Percentiles rank a stretch among this genome's conserved stretches.
phyloP scores from a whole-genome alignment of 2,888 invertebrate species.

The Seira sanloemensis region DNA sequence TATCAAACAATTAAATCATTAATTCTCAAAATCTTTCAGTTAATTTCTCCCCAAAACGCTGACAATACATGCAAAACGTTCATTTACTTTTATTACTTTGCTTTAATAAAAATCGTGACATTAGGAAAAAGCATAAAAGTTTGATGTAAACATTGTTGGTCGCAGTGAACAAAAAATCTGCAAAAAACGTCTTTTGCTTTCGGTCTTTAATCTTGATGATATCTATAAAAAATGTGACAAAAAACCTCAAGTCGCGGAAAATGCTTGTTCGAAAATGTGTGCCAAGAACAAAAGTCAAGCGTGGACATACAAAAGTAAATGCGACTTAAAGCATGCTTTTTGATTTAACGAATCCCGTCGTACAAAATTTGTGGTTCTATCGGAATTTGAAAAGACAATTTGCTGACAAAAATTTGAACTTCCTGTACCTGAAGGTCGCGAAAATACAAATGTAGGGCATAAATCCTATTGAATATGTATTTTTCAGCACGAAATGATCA shows the following conservation, averaged over 20 bases:
- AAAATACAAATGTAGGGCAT: too few species aligned
- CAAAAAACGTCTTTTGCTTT: constrained; percentile 9
- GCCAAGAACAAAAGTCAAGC: constrained; percentile 56
- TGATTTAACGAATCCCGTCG: too few species aligned
- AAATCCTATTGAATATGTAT: too few species aligned
- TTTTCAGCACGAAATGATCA: too few species aligned
- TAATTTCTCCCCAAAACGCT: not conserved
- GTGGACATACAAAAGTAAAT: constrained; percentile 21
- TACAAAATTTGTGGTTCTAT: not conserved
- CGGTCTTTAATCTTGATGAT: constrained; percentile 5
- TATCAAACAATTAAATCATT: not conserved
- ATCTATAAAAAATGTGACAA: constrained; percentile 46
- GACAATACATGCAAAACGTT: not conserved
- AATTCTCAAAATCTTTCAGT: not conserved
- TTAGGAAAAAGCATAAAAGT: not conserved
- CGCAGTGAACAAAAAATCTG: constrained; percentile 11
- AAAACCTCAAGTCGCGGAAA: constrained; percentile 50
- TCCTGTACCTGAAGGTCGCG: too few species aligned
- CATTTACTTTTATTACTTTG: constrained; percentile 5
- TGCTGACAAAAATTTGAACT: not conserved
- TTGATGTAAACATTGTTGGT: constrained; percentile 22
- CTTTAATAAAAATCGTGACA: constrained; percentile 25
- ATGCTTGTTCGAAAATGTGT: constrained; percentile 31
- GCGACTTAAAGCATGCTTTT: not conserved
- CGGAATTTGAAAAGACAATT: not conserved